Evolutionary conservation across 2,797 vertebrate genomes (phyloP).

Genomic region (Scyliorhinus canicula): DNA sequence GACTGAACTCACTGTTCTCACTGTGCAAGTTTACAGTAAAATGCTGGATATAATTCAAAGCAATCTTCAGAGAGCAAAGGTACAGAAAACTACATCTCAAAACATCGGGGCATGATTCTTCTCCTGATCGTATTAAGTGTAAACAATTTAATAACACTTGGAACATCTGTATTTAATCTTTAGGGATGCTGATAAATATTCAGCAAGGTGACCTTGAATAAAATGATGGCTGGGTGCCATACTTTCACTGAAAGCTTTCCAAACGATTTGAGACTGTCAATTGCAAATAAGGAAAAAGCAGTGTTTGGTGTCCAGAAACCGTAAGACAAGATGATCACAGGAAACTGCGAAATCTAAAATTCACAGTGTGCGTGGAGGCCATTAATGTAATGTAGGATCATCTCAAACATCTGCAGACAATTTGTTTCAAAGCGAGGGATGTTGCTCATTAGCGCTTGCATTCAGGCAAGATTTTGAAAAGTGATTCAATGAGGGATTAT

Average conservation of each 20-base stretch:
- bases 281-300: background rate
- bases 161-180: conserved; percentile 2
- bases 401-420: background rate
- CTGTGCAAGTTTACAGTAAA: background rate
- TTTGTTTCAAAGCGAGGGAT: background rate
- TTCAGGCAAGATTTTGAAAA: background rate
- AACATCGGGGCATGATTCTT: background rate
- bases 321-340: background rate
- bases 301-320: background rate
- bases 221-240: background rate
- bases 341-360: background rate
- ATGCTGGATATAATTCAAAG: background rate
- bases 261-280: background rate
- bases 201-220: background rate
- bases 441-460: background rate
- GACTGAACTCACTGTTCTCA: background rate
- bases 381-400: background rate
- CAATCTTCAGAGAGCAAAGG: conserved; percentile 11
- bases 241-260: background rate
- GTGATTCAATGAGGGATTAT: background rate
- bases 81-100: background rate
- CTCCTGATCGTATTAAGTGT: background rate
- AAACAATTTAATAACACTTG: background rate
- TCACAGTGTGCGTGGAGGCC: background rate
- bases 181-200: background rate